phyloP scores from a whole-genome alignment of 1,140 invertebrate genomes.

The Bradysia coprophila region DNA sequence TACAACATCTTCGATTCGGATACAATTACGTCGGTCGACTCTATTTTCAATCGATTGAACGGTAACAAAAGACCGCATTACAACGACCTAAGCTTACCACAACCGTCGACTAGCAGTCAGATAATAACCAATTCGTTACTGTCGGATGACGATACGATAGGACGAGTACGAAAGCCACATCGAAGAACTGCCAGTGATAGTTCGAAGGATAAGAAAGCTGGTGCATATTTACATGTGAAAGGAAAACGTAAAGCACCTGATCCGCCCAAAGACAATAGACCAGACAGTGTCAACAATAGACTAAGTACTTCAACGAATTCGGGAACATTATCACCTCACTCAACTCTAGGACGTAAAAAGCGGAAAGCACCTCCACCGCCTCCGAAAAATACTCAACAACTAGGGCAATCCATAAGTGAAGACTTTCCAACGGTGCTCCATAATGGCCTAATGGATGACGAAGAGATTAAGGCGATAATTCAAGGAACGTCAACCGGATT shows the following conservation, averaged over 20 bases:
- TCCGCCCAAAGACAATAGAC: conserved; percentile 30
- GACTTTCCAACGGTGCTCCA: background rate
- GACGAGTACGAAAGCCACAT: conserved; percentile 19
- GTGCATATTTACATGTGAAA: conserved; percentile 39
- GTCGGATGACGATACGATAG: conserved; percentile 11
- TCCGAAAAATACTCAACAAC: no score
- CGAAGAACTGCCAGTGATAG: conserved; percentile 33
- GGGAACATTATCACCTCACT: background rate
- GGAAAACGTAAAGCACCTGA: conserved; percentile 52
- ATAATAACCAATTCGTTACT: no score
- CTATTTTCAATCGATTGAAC: conserved; percentile 18
- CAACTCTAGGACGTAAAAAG: conserved; percentile 27
- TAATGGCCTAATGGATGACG: conserved; percentile 2
- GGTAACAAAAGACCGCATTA: no score
- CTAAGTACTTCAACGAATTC: background rate
- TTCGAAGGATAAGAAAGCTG: conserved; percentile 24
- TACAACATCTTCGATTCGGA: conserved; percentile 36
- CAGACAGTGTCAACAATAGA: background rate
- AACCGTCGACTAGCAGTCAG: conserved; percentile 30
- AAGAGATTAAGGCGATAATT: conserved; percentile 5
- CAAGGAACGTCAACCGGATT: background rate
- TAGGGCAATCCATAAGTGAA: conserved; percentile 4
- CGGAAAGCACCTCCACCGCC: conserved; percentile 39
- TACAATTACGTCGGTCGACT: conserved; percentile 12
- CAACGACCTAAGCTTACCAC: conserved; percentile 24